Evolutionary conservation across 1,140 invertebrate genomes (phyloP), one percentile per base, ranked within the genome.

Genomic region (Druon quercuslanigerum): DNA sequence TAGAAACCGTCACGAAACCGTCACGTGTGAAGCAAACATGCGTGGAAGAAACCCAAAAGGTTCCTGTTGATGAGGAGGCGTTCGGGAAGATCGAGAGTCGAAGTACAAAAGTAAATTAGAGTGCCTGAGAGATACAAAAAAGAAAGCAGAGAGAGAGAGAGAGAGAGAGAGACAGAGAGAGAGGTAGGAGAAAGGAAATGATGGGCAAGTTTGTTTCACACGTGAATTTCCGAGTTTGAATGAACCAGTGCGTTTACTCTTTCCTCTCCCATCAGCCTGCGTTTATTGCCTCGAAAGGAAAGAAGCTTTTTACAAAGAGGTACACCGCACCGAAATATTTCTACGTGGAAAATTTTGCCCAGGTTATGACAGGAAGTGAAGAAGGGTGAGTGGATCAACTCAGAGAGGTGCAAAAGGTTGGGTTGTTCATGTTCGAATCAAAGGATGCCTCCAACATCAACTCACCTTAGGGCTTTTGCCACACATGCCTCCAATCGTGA

Each of bases 241-340:
- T 51, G 16, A 76, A 60, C 51, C 73, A 71, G 73, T 72, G 40
- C 54, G 73, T 76, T 78, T 76, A 25, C 71, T 50, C 72, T 46
- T 70, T 17, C 57, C 54, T 70, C 52, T 40, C 33, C 40, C 57
- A 14, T 74, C 73, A 40, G 52, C 17, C 40, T 75, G 51, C 40
- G 50, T 76, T 52, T 20, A 76, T 77, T 57, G 75, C 51, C 71
- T 71, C 77, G 77, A 80, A 77, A 81, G 77, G 71, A 75, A 82
- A 77, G 83, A 76, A 71, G n/a, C 25, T 78, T 83, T 70, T 20
- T 40, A 74, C 20, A 73, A 78, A 73, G 75, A 84, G 79, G 76
- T 71, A 33, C 81, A 57, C 57, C 73, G 84, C 80, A 84, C 79
- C 76, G 81, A 85, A 84, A 83, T 76, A 82, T 56, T 83, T 84